Evolutionary conservation across 1,140 invertebrate species (phyloP), one percentile per base, ranked within the genome.

Genomic region (Parapsyche elsis): DNA sequence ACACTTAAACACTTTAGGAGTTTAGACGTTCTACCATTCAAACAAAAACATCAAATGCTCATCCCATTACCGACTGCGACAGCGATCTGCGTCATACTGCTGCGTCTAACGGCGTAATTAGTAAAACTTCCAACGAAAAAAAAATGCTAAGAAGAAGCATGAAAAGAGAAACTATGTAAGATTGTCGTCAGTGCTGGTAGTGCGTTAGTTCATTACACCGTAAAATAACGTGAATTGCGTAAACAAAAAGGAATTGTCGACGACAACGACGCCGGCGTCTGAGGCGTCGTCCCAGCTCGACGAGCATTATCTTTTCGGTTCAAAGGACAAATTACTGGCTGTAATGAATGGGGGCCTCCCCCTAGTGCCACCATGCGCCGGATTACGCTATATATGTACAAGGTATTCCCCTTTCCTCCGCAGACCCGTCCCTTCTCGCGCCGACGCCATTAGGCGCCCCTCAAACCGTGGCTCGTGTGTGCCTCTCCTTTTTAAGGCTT

Each of bases 291-390:
- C 38, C 74, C 23, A 45, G 75, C 53, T 21, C 75, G 57, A 77
- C 75, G 45, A 77, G 75, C 75, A 77, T 77, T 77, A 77, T 77
- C 75, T 77, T 77, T 77, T 77, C 75, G 75, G 75, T 77, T 77
- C 75, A 77, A 77, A 77, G 75, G 75, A 77, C 75, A 77, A 77
- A 77, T 77, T 77, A 77, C 75, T 77, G 75, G 75, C 57, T 57
- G 75, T 77, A 77, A 77, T 77, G 75, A 77, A 77, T 59, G 75
- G 75, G 75, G 16, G 75, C 57, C 49, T 59, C n/a, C 16, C 46
- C 73, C 57, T 59, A 57, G 21, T 12, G 64, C 24, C 64, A 12
- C 24, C 23, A 21, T 61, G 23, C 16, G 19, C 74, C 23, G 75
- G 75, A 77, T 77, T 77, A 77, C 75, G 2, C 30, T 38, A n/a